Conservation (phyloP, 2,888 invertebrate species). For the Dynastes tityus region DNA sequence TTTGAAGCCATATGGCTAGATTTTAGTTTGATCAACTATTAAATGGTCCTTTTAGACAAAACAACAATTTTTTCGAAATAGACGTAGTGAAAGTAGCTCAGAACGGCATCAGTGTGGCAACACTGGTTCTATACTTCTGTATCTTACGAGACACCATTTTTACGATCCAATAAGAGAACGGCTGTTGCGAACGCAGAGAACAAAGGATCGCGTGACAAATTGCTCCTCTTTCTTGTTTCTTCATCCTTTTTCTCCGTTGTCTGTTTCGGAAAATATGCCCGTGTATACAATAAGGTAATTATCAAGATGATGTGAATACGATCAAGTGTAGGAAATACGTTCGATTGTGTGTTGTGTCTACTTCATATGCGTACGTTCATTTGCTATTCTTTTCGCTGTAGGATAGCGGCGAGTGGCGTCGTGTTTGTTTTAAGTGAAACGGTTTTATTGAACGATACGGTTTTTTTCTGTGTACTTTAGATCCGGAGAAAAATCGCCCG, state of each 20-base stretch:
- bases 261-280: too few species aligned
- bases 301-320: slow-evolving; percentile 18
- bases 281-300: neutral
- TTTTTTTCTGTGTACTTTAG: slow-evolving; percentile 4
- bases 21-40: too few species aligned
- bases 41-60: too few species aligned
- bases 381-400: neutral
- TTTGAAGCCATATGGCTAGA: too few species aligned
- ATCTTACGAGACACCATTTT: neutral
- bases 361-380: too few species aligned
- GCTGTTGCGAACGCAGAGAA: neutral
- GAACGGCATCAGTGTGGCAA: too few species aligned
- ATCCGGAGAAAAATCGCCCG: slow-evolving; percentile 14
- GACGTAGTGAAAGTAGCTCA: too few species aligned
- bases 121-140: neutral
- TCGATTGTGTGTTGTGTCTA: neutral
- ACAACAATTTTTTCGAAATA: too few species aligned
- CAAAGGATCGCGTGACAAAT: neutral
- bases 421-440: slow-evolving; percentile 7
- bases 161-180: neutral
- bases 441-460: neutral
- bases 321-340: neutral
- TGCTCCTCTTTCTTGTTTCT: neutral
- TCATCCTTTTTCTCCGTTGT: neutral
- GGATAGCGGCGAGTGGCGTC: neutral